phyloP scores from a whole-genome alignment of 2,797 vertebrate species.

The Eurystomus glaucurus region DNA sequence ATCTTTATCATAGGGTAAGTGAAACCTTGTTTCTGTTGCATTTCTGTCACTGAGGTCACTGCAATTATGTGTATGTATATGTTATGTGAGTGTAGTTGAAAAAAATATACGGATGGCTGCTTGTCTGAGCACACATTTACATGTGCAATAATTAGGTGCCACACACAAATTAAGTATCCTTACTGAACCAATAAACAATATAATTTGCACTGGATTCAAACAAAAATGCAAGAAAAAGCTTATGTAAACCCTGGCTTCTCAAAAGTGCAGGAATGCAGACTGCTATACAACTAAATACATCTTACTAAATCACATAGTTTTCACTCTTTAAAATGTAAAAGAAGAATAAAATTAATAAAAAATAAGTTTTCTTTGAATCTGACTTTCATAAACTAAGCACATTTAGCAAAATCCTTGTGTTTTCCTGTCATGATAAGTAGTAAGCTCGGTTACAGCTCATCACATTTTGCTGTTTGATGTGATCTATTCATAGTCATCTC shows the following conservation, averaged over 20 bases:
- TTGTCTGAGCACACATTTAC: not conserved
- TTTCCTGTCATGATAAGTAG: not conserved
- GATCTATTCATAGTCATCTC: not conserved
- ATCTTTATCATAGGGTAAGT: not conserved
- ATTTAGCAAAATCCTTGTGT: not conserved
- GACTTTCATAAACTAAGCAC: not conserved
- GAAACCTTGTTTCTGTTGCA: not conserved
- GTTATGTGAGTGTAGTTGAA: not conserved
- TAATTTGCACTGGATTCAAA: not conserved
- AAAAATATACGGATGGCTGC: not conserved
- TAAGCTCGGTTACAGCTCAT: not conserved
- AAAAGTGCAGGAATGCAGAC: not conserved
- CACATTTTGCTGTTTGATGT: not conserved
- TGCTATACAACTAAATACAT: not conserved
- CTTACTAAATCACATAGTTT: not conserved
- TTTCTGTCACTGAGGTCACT: not conserved
- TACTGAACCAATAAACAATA: not conserved
- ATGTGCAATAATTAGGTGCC: not conserved
- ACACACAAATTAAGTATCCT: not conserved
- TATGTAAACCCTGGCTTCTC: not conserved
- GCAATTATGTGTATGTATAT: not conserved
- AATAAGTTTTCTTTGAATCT: not conserved
- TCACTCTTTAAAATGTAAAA: not conserved
- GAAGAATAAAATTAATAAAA: not conserved
- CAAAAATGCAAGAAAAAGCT: not conserved